Base-by-base conservation (phyloP, 2,797 vertebrate species). In the Lagorchestes hirsutus region DNA sequence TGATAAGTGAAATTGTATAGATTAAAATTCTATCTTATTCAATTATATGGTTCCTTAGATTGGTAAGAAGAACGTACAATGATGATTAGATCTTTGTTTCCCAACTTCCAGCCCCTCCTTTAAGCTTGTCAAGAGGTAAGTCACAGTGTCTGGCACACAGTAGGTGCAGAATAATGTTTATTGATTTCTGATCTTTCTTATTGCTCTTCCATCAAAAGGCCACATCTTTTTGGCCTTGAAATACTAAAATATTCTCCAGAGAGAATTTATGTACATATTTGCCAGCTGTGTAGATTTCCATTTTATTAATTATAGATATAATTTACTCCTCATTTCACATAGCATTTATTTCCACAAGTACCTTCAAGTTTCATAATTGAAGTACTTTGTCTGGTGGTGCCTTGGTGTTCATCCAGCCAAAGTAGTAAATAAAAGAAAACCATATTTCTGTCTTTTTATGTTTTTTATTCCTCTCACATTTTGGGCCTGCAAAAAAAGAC, bases 21-120 rank as follows among this genome's bases (percentile, higher is more conserved):
- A 92, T 96, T 96, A 92, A 97, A 97, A 97, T 90, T 96, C 50
- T 14, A 91, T n/a, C 74, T 90, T 94, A 95, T 97, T 94, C 91
- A 96, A 94, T 96, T 55, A 97, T 97, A 96, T 94, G 74, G 95
- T 96, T 97, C 40, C 54, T 82, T 95, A 67, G 0, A 94, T 62
- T 94, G 56, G 93, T 92, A 97, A 97, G 96, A 3, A 55, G 3
- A 54, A 92, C 95, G 52, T 55, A 56, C 11, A 29, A 90, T 96
- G 58, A 95, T 92, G 95, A 93, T 40, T 94, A 62, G 92, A 28
- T 31, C 13, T 82, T 95, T 56, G 16, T 94, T 93, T 95, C 94
- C 92, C 92, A 90, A 54, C 82, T 8, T 6, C 94, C 55, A 94
- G 13, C 13, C 91, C 55, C 8, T 46, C 74, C 40, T 27, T 82